Percentiles rank a stretch among this genome's conserved stretches.
Evolutionary conservation across 2,888 invertebrate genomes (phyloP).

Genomic region (Augiades crinisus): DNA sequence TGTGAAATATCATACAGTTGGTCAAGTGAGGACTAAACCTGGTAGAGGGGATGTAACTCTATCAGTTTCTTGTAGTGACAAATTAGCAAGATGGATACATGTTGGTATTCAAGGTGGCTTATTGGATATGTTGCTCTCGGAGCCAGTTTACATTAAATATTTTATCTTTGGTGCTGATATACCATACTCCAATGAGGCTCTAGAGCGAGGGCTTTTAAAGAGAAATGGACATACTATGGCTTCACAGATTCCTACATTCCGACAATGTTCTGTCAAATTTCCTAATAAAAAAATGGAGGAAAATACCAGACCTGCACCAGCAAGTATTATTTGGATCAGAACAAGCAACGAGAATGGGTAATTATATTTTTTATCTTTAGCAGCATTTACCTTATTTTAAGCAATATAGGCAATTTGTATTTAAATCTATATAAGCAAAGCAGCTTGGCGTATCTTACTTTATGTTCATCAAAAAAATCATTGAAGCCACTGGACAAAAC

Average conservation of each 20-base stretch:
- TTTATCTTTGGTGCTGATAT: slow-evolving; percentile 86
- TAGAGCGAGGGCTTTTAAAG: slow-evolving; percentile 77
- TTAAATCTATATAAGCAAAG: too few species aligned
- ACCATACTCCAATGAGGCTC: slow-evolving; percentile 82
- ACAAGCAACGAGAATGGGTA: slow-evolving; percentile 46
- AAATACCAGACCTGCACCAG: slow-evolving; percentile 50
- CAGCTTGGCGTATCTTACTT: too few species aligned
- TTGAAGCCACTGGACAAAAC: too few species aligned
- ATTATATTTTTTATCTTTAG: slow-evolving; percentile 34
- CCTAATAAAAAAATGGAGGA: slow-evolving; percentile 41
- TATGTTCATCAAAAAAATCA: too few species aligned
- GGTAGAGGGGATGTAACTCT: slow-evolving; percentile 94
- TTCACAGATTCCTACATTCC: slow-evolving; percentile 43
- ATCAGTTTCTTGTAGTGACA: slow-evolving; percentile 97
- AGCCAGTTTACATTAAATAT: slow-evolving; percentile 85
- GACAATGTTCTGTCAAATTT: slow-evolving; percentile 51
- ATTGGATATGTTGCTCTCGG: slow-evolving; percentile 83
- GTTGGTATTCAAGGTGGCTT: slow-evolving; percentile 93
- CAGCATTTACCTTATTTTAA: too few species aligned
- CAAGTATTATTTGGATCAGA: slow-evolving; percentile 64
- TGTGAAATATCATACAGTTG: slow-evolving; percentile 83
- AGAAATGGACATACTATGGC: slow-evolving; percentile 43
- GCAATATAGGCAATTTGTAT: too few species aligned
- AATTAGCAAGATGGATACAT: slow-evolving; percentile 93
- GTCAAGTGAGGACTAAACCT: slow-evolving; percentile 92